Evolutionary conservation across 2,113 vertebrate species (phyloP), one percentile per base, ranked within the genome.

Genomic region (Mormyrus iriodes): DNA sequence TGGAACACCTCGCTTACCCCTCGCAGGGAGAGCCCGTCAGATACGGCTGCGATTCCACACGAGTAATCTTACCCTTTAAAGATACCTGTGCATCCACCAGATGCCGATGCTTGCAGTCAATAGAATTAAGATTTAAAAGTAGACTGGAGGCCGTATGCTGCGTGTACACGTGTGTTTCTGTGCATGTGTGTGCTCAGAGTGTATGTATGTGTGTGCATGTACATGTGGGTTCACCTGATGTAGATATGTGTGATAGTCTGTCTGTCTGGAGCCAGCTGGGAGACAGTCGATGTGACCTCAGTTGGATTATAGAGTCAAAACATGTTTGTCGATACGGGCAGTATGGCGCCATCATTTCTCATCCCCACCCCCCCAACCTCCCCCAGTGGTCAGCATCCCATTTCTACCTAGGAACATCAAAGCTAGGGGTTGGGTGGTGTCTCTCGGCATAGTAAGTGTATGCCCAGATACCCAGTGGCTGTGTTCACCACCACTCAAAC

Each of bases 271-370:
- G 88, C 85, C 93, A 94, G 94, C 95, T 96, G 95, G 95, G 96
- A 97, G 95, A 95, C 95, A 96, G 96, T 97, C 96, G 97, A 97
- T 97, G 97, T 97, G 96, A 96, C 96, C 96, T 93, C 94, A 96
- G 96, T 97, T 96, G 96, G 96, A 96, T 96, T 96, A 96, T 96
- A 97, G 96, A 96, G 95, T 96, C 95, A 95, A 95, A 76, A 96
- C 86, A 90, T 96, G 95, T 96, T 96, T 96, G 96, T 96, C 96
- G 95, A 96, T 96, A 97, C 95, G 95, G 95, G 95, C 96, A 95
- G 97, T 97, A 97, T 97, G 97, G 95, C 96, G 96, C 95, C 95
- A 95, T 96, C 95, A 90, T 90, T 92, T 95, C 96, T 96, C 97
- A 97, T 97, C 96, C 95, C 97, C 97, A 97, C 97, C 94, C 96